phyloP scores from a whole-genome alignment of 2,888 invertebrate species.

The Drosophila prostipennis region DNA sequence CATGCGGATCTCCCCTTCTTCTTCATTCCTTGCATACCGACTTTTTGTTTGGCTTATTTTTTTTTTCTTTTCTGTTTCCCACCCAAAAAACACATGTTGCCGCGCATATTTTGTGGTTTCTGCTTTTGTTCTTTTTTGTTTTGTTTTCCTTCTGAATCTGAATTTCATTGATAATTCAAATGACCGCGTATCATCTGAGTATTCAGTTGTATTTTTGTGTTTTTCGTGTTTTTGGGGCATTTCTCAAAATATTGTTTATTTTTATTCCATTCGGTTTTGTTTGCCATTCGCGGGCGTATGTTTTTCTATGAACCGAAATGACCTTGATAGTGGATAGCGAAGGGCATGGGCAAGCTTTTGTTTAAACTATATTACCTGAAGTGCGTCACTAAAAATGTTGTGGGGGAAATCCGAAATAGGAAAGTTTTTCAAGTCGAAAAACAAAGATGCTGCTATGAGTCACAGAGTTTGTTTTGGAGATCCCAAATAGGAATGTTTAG shows the following conservation, averaged over 20 bases:
- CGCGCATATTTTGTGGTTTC: conserved; percentile 18
- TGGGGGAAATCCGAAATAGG: conserved; percentile 3
- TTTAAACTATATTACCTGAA: conserved; percentile 19
- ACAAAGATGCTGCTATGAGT: background rate
- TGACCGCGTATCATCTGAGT: conserved; percentile 24
- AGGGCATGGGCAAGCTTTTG: conserved; percentile 24
- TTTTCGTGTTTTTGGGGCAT: conserved; percentile 3
- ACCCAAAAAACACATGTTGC: conserved; percentile 29
- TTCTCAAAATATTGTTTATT: conserved; percentile 39
- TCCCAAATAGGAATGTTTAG: no score
- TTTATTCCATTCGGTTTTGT: conserved; percentile 28
- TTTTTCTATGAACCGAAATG: conserved; percentile 17
- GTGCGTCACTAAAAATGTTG: conserved; percentile 21
- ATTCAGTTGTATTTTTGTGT: conserved; percentile 29
- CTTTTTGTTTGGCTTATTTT: conserved; percentile 2
- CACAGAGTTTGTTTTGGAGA: background rate
- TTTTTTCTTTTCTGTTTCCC: background rate
- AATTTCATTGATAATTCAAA: conserved; percentile 48
- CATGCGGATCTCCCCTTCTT: conserved; percentile 11
- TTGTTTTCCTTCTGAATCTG: conserved; percentile 30
- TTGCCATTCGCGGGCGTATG: conserved; percentile 31
- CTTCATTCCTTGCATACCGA: conserved; percentile 6
- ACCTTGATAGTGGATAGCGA: conserved; percentile 29
- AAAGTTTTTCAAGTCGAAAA: background rate
- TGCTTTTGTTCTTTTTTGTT: conserved; percentile 35